A percentile compares a stretch with the other conserved stretches of the same genome.
These are phyloP conservation scores for Porites lobata DNA, from an alignment of 92 coral and sea anemone genomes.

Conservation along the genomic window DNA sequence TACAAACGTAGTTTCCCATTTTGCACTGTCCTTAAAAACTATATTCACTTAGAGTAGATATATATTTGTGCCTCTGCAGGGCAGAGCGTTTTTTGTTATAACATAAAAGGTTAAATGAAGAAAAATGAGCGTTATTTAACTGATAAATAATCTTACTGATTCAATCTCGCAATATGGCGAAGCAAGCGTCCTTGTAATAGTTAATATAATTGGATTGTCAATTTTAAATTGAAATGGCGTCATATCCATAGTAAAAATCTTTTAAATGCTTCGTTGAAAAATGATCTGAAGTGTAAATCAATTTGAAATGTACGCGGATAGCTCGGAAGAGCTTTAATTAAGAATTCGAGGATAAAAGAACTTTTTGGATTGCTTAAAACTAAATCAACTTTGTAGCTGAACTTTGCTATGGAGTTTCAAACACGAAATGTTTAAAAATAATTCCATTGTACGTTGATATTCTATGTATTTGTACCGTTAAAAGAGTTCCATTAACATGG, in stretches of 20 bases:
- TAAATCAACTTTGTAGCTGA: background rate
- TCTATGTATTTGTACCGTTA: background rate
- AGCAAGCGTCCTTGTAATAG: background rate
- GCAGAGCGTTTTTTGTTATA: constrained; percentile 4
- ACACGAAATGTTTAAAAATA: background rate
- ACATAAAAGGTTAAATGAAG: background rate
- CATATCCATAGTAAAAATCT: too few relatives aligned
- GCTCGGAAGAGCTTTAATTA: too few relatives aligned
- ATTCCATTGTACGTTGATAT: too few relatives aligned
- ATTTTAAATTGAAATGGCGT: too few relatives aligned
- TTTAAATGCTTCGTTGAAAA: too few relatives aligned
- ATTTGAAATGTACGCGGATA: too few relatives aligned
- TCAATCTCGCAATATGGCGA: background rate
- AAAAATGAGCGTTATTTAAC: background rate
- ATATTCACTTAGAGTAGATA: background rate
- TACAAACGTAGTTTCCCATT: background rate
- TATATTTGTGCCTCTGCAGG: constrained; percentile 4
- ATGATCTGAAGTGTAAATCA: too few relatives aligned
- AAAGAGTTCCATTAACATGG: background rate
- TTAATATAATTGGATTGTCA: background rate
- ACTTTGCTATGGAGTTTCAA: background rate
- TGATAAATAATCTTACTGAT: background rate
- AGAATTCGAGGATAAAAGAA: background rate
- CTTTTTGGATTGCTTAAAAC: background rate
- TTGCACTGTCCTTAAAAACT: background rate